phyloP scores from a whole-genome alignment of 2,888 invertebrate genomes.

The Dorcus hopei region DNA sequence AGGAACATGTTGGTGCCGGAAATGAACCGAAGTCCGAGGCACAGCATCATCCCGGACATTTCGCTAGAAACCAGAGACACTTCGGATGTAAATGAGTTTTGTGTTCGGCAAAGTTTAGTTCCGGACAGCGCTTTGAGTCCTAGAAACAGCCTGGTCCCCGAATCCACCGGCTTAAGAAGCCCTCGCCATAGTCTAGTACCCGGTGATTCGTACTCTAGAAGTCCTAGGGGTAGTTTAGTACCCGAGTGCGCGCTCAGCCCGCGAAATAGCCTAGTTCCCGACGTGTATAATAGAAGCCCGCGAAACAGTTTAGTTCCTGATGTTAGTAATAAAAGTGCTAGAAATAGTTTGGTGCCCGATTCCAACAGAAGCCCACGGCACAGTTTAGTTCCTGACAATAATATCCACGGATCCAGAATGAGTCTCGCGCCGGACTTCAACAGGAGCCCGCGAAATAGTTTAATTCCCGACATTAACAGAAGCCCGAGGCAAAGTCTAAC shows the following conservation, averaged over 20 bases:
- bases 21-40: slow-evolving; percentile 50
- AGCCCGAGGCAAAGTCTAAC: slow-evolving; percentile 60
- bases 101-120: slow-evolving; percentile 47
- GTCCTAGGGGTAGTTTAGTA: slow-evolving; percentile 59
- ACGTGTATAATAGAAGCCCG: slow-evolving; percentile 58
- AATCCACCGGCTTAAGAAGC: slow-evolving; percentile 50
- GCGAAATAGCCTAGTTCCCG: slow-evolving; percentile 61
- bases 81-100: not conserved
- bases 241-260: slow-evolving; percentile 59
- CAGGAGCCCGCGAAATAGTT: slow-evolving; percentile 55
- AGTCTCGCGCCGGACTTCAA: slow-evolving; percentile 45
- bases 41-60: slow-evolving; percentile 46
- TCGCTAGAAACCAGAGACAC: slow-evolving; percentile 28
- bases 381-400: slow-evolving; percentile 60
- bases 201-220: slow-evolving; percentile 56
- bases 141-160: slow-evolving; percentile 61
- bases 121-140: slow-evolving; percentile 56
- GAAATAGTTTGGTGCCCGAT: slow-evolving; percentile 59
- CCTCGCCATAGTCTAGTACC: slow-evolving; percentile 58
- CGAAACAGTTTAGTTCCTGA: slow-evolving; percentile 48
- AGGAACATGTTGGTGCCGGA: slow-evolving; percentile 43
- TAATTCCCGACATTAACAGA: slow-evolving; percentile 49
- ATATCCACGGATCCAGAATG: slow-evolving; percentile 46
- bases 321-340: slow-evolving; percentile 39
- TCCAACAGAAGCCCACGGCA: slow-evolving; percentile 57